Base-by-base conservation (phyloP, 2,888 invertebrate species). In the Agriopis marginaria region DNA sequence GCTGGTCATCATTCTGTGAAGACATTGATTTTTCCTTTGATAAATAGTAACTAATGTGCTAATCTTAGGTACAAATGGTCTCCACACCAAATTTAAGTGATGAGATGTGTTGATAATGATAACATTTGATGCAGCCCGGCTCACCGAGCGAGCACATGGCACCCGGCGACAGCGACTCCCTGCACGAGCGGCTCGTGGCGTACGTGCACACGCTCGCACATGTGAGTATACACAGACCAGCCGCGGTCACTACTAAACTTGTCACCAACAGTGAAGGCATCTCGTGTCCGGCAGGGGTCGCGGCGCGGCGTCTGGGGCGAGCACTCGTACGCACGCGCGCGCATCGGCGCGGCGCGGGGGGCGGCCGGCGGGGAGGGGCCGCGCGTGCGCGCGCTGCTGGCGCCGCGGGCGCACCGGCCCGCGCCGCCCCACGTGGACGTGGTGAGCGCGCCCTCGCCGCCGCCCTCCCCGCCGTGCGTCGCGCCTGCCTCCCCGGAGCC, bases 251-350 rank as follows among this genome's bases (percentile, higher is more conserved):
- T n/a, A n/a, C n/a, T n/a, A n/a, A n/a, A n/a, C n/a, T n/a, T n/a
- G n/a, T n/a, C n/a, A 23, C 17, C 32, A 32, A 32, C 5, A 17
- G 17, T 7, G 5, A 50, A 12, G 47, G 50, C 17, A 9, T 50
- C 8, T 50, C 11, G 0, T 39, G 47, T 32, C 11, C 11, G 45
- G 66, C 77, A 83, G 83, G 83, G 81, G 17, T 61, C 74, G 32
- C 83, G 82, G 49, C 78, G 77, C 73, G 88, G 86, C 69, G 90
- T 92, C 74, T 90, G 90, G 89, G 84, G 85, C 76, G 91, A 92
- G 84, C 92, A 92, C 81, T 91, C 91, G 78, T 92, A 92, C 78
- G 91, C 91, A 68, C 86, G 90, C 40, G 74, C 76, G 67, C 77
- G 81, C 66, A 80, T 76, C 60, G 81, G 72, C n/a, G 65, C 76